These are phyloP conservation scores for Brachyalestes nurse DNA, from an alignment of 2,797 vertebrate species.

Conservation along the genomic window DNA sequence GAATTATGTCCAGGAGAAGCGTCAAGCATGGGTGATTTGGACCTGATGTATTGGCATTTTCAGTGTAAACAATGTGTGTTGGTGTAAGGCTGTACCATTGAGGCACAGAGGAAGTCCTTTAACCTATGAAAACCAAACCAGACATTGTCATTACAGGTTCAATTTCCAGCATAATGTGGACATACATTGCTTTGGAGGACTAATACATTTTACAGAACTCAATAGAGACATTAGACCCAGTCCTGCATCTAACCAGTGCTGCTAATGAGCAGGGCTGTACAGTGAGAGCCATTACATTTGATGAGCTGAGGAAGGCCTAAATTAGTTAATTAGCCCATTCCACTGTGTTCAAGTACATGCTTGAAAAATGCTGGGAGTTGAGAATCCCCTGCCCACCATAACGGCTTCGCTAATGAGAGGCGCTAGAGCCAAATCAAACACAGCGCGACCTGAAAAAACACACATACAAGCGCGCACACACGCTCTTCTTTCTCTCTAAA, in stretches of 20 bases:
- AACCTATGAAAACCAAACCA: not conserved
- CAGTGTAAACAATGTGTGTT: not conserved
- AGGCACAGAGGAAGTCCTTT: not conserved
- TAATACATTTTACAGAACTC: constrained; percentile 15
- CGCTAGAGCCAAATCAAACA: constrained; percentile 56
- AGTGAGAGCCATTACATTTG: constrained; percentile 13
- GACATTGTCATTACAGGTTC: not conserved
- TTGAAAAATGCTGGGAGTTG: constrained; percentile 27
- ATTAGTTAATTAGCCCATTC: constrained; percentile 37
- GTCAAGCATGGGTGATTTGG: not conserved
- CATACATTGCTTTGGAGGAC: not conserved
- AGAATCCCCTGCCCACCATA: constrained; percentile 45
- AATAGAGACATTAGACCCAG: not conserved
- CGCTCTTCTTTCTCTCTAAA: constrained; percentile 6
- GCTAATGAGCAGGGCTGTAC: constrained; percentile 14
- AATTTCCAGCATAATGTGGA: not conserved
- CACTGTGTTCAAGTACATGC: constrained; percentile 23
- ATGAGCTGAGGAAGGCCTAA: constrained; percentile 18
- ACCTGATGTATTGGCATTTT: not conserved
- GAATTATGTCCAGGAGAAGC: not conserved
- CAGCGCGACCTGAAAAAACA: constrained; percentile 45
- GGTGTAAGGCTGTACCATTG: not conserved
- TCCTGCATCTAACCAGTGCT: not conserved
- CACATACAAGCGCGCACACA: constrained; percentile 28
- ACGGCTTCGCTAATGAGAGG: constrained; percentile 44